A percentile compares a stretch with the other conserved stretches of the same genome.
These are phyloP conservation scores for Agonopterix alstromeriana DNA, from an alignment of 2,888 invertebrate genomes.

Conservation along the genomic window DNA sequence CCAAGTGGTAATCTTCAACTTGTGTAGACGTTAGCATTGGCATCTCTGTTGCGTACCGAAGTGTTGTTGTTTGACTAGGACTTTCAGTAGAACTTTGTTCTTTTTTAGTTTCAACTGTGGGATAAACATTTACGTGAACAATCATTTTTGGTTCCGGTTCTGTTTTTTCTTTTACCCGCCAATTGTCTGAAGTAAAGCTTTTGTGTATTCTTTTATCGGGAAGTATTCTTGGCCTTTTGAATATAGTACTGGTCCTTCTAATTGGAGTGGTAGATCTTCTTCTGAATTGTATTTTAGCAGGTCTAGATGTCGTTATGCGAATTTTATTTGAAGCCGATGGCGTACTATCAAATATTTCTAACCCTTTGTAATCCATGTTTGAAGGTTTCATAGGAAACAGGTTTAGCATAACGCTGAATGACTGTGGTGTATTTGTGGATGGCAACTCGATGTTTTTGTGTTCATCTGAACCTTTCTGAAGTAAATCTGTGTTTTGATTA, in stretches of 20 bases:
- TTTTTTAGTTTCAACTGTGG: slow-evolving; percentile 29
- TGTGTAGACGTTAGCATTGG: slow-evolving; percentile 40
- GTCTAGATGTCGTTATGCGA: slow-evolving; percentile 52
- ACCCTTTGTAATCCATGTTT: slow-evolving; percentile 27
- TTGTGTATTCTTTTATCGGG: slow-evolving; percentile 10
- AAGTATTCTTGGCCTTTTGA: slow-evolving; percentile 28
- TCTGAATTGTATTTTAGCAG: slow-evolving; percentile 46
- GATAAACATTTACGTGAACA: slow-evolving; percentile 80
- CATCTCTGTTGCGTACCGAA: slow-evolving; percentile 23
- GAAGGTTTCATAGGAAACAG: slow-evolving; percentile 74
- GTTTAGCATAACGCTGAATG: slow-evolving; percentile 81
- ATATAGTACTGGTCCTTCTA: slow-evolving; percentile 29
- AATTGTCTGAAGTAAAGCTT: not conserved
- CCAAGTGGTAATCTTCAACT: slow-evolving; percentile 58
- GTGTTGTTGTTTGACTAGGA: slow-evolving; percentile 17
- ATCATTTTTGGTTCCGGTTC: slow-evolving; percentile 63
- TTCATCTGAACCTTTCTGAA: slow-evolving; percentile 16
- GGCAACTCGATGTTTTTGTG: slow-evolving; percentile 20
- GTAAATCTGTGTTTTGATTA: slow-evolving; percentile 7
- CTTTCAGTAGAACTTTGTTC: slow-evolving; percentile 14
- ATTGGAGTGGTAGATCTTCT: slow-evolving; percentile 39
- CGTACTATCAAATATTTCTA: slow-evolving; percentile 17
- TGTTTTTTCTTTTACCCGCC: not conserved
- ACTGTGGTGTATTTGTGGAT: slow-evolving; percentile 47
- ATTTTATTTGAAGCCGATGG: slow-evolving; percentile 30